A percentile compares a stretch with the other conserved stretches of the same genome.
Conservation (phyloP, 2,113 vertebrate genomes). For the Microtus richardsoni region DNA sequence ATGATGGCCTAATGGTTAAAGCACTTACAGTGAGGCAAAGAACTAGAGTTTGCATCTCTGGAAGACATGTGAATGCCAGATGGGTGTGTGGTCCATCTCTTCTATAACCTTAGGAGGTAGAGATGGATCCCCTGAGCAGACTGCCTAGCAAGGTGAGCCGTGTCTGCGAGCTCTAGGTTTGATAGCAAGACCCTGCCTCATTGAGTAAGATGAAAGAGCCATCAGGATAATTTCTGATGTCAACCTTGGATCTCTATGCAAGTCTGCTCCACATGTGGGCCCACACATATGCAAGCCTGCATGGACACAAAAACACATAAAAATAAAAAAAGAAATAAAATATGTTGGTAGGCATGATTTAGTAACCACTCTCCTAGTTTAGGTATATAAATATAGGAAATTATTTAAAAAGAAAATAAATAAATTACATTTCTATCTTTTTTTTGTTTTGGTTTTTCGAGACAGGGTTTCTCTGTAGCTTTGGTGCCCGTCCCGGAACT, state of each 20-base stretch:
- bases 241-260: background rate
- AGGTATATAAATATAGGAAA: background rate
- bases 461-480: too few species aligned
- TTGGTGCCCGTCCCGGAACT: too few species aligned
- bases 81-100: too few species aligned
- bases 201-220: background rate
- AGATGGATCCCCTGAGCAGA: background rate
- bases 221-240: background rate
- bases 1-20: too few species aligned
- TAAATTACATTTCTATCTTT: too few species aligned
- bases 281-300: background rate
- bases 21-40: too few species aligned
- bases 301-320: background rate
- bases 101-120: background rate
- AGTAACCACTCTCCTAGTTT: background rate
- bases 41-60: background rate
- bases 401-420: slow-evolving; percentile 13
- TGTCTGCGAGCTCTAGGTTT: background rate
- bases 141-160: background rate
- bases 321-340: background rate
- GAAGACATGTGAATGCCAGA: too few species aligned
- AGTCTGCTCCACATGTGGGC: background rate
- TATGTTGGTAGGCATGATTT: background rate
- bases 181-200: background rate
- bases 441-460: too few species aligned